phyloP scores from a whole-genome alignment of 2,888 invertebrate genomes.

The Rhopalosiphum nymphaeae region DNA sequence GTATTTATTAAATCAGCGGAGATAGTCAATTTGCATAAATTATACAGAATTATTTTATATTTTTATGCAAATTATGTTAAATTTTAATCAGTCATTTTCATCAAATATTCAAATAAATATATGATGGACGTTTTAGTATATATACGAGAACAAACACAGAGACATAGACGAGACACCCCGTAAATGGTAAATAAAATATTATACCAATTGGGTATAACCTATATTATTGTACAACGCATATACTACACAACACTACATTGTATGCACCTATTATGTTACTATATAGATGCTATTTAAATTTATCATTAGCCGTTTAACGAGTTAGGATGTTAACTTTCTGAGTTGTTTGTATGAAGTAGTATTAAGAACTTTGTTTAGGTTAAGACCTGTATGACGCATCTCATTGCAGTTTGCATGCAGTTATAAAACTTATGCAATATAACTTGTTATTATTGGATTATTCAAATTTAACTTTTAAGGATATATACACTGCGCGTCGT shows the following conservation, averaged over 20 bases:
- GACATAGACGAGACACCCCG: not conserved
- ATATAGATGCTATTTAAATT: conserved; percentile 3
- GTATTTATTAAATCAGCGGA: not conserved
- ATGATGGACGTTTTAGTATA: not conserved
- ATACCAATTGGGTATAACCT: not conserved
- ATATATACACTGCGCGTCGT: not conserved
- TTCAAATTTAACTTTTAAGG: not conserved
- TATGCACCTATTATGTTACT: not conserved
- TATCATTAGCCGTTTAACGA: not conserved
- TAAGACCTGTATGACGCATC: not conserved
- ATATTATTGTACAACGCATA: not conserved
- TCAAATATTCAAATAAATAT: not conserved
- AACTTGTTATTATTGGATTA: not conserved
- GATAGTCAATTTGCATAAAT: not conserved
- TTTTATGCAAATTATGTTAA: not conserved
- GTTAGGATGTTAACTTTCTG: not conserved
- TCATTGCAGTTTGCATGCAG: not conserved
- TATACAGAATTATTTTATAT: not conserved
- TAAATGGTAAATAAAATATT: not conserved
- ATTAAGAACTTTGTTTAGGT: not conserved
- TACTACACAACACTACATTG: not conserved
- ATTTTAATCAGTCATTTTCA: not conserved
- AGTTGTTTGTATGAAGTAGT: not conserved
- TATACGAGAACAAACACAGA: not conserved
- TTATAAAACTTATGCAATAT: not conserved